These are phyloP conservation scores for Scartelaos histophorus DNA, from an alignment of 2,113 vertebrate genomes.

Conservation along the genomic window DNA sequence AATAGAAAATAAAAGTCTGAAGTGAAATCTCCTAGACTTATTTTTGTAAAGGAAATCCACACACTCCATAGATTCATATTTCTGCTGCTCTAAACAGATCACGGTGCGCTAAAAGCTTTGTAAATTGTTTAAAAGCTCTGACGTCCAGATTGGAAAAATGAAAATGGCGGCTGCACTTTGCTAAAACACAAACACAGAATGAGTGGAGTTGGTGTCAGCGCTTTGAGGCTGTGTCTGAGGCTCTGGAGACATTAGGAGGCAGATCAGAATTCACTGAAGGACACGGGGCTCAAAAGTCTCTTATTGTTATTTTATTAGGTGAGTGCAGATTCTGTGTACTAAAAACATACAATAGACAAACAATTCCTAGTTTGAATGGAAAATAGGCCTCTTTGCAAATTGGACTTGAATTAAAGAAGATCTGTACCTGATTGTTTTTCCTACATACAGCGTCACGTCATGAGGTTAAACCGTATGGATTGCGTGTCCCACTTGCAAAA, in stretches of 20 bases:
- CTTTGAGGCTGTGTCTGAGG: background rate
- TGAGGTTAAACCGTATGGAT: too few species aligned
- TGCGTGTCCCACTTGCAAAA: too few species aligned
- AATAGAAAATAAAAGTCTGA: background rate
- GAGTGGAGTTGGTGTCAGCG: background rate
- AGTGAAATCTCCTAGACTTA: constrained; percentile 16
- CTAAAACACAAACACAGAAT: background rate
- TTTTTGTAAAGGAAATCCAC: constrained; percentile 5
- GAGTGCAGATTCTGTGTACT: too few species aligned
- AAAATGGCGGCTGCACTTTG: background rate
- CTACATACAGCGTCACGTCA: too few species aligned
- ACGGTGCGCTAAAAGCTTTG: constrained; percentile 34
- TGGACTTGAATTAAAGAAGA: too few species aligned
- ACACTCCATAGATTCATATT: constrained; percentile 10
- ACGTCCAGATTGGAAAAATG: constrained; percentile 27
- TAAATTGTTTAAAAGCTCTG: constrained; percentile 57
- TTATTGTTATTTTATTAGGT: too few species aligned
- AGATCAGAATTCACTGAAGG: background rate
- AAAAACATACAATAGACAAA: too few species aligned
- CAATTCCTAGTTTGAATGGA: too few species aligned
- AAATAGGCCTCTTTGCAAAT: too few species aligned
- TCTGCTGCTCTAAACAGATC: background rate
- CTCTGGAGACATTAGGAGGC: background rate
- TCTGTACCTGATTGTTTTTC: too few species aligned
- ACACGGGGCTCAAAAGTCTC: background rate